Conservation (phyloP, 2,797 vertebrate genomes). For the Pangasius macronema region DNA sequence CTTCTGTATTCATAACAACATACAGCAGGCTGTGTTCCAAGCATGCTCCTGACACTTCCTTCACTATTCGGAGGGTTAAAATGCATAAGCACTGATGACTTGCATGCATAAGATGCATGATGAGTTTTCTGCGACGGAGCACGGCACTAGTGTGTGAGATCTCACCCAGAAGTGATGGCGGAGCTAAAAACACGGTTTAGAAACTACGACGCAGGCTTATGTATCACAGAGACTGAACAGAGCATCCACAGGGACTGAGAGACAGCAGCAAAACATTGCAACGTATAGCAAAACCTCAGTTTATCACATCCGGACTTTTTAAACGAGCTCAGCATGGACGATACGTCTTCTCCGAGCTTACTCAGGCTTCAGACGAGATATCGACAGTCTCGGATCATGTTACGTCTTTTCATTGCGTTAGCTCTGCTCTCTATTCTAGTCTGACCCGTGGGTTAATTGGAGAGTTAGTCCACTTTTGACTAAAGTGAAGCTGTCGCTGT, state of each 20-base stretch:
- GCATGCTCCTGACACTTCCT: conserved; percentile 12
- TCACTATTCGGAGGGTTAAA: conserved; percentile 29
- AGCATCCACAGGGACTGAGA: conserved; percentile 6
- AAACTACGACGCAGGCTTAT: neutral
- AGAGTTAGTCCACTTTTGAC: neutral
- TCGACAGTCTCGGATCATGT: neutral
- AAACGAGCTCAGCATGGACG: neutral
- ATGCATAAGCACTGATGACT: conserved; percentile 30
- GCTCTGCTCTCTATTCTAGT: neutral
- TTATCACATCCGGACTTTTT: neutral
- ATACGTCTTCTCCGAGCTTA: neutral
- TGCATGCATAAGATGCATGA: conserved; percentile 16
- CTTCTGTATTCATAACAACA: conserved; percentile 19
- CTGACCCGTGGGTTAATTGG: neutral
- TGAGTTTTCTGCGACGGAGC: conserved; percentile 27
- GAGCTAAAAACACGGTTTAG: neutral
- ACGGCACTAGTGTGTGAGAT: neutral
- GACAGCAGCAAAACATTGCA: neutral
- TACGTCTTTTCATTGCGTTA: conserved; percentile 22
- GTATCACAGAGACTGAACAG: neutral
- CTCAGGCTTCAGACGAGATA: neutral
- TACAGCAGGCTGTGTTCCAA: neutral
- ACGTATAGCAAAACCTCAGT: neutral
- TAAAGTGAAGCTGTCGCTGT: neutral
- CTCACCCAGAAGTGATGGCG: neutral